phyloP scores from a whole-genome alignment of 1,140 invertebrate species.

The Saccostrea glomerata region DNA sequence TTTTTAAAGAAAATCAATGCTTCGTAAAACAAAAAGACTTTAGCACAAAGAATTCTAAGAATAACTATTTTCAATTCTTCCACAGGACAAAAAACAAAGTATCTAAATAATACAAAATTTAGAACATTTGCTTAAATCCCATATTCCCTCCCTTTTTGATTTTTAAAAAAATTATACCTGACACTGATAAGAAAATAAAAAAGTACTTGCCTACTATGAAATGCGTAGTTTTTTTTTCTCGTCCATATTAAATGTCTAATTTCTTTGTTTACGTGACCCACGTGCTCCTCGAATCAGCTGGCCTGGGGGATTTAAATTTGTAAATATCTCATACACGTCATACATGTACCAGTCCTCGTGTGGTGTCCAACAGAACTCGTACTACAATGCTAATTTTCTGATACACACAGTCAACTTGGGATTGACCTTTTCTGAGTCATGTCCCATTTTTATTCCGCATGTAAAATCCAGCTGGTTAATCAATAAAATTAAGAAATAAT shows the following conservation, averaged over 20 bases:
- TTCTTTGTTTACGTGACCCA: constrained; percentile 4
- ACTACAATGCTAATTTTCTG: background rate
- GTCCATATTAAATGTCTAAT: background rate
- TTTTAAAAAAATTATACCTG: too few relatives aligned
- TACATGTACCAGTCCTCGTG: background rate
- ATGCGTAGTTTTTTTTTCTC: background rate
- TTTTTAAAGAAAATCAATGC: background rate
- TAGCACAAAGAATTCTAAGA: background rate
- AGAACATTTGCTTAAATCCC: too few relatives aligned
- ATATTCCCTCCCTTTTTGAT: too few relatives aligned
- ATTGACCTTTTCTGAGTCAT: background rate
- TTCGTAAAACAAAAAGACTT: background rate
- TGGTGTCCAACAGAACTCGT: background rate
- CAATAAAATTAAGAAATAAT: background rate
- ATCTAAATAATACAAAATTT: too few relatives aligned
- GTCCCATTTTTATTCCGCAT: too few relatives aligned
- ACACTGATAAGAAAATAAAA: too few relatives aligned
- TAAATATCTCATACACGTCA: background rate
- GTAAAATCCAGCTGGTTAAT: background rate
- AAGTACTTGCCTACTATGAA: too few relatives aligned
- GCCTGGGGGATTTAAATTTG: constrained; percentile 21
- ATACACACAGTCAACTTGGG: background rate
- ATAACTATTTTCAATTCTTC: background rate
- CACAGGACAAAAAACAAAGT: too few relatives aligned
- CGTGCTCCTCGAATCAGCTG: constrained; percentile 6